phyloP scores from a whole-genome alignment of 1,140 invertebrate genomes.

The Drosophila murphyi region DNA sequence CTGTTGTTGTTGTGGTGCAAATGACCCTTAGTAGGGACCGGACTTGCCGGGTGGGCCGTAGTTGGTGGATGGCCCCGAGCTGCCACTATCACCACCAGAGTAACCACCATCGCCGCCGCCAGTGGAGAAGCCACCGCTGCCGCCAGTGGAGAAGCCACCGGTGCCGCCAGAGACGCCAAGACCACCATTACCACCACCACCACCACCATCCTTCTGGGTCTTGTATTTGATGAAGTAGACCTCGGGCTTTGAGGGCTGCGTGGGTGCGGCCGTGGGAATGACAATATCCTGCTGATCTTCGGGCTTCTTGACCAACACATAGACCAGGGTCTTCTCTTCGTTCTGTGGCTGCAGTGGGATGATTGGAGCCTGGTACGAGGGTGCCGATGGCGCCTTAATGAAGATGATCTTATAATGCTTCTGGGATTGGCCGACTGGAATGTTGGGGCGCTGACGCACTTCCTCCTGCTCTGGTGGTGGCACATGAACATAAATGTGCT shows the following conservation, averaged over 20 bases:
- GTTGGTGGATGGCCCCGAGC: constrained; percentile 86
- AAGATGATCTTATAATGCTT: constrained; percentile 96
- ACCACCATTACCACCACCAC: constrained; percentile 82
- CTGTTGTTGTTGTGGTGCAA: constrained; percentile 7
- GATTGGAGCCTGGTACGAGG: constrained; percentile 90
- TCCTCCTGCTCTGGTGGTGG: constrained; percentile 90
- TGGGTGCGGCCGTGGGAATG: constrained; percentile 90
- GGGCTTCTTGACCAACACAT: constrained; percentile 94
- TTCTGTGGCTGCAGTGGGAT: constrained; percentile 91
- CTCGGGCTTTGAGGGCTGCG: constrained; percentile 93
- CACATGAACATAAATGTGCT: constrained; percentile 93
- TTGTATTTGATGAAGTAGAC: constrained; percentile 95
- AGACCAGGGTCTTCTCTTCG: constrained; percentile 95
- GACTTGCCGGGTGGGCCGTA: constrained; percentile 88
- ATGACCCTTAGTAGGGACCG: constrained; percentile 76
- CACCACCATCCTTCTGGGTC: constrained; percentile 88
- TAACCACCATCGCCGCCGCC: constrained; percentile 77
- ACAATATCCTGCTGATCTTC: constrained; percentile 91
- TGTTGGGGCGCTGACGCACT: constrained; percentile 86
- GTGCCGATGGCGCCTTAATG: constrained; percentile 93
- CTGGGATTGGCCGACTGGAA: constrained; percentile 87
- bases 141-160: constrained; percentile 71
- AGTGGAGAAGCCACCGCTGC: constrained; percentile 80
- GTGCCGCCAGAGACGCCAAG: constrained; percentile 72
- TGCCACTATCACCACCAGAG: constrained; percentile 81